Percentiles rank a stretch among this genome's conserved stretches.
Conservation (phyloP, 2,888 invertebrate species). For the Drosophila buzzatii region DNA sequence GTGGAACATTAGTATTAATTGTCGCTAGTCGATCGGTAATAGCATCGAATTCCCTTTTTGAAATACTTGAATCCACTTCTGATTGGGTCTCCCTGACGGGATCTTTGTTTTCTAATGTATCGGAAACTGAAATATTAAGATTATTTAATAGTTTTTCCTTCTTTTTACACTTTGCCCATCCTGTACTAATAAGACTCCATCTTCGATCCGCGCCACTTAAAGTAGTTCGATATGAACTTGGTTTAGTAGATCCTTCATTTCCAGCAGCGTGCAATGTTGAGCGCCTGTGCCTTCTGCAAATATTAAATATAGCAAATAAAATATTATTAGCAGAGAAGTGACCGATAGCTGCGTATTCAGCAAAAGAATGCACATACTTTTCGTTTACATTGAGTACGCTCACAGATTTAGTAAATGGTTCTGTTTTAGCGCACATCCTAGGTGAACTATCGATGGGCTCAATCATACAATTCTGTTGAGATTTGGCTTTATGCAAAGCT, state of each 20-base stretch:
- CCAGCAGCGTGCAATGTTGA: not conserved
- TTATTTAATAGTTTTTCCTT: not conserved
- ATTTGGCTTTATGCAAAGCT: slow-evolving; percentile 8
- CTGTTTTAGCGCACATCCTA: not conserved
- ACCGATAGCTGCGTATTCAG: not conserved
- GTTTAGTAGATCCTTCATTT: not conserved
- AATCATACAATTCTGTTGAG: not conserved
- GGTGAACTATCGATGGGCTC: not conserved
- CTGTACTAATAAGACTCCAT: slow-evolving; percentile 7
- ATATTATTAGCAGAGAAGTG: not conserved
- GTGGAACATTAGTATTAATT: not conserved
- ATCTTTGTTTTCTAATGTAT: not conserved
- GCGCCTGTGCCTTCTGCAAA: not conserved
- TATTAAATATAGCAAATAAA: not conserved
- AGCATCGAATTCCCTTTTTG: slow-evolving; percentile 6
- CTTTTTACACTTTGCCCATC: slow-evolving; percentile 7
- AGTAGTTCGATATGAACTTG: not conserved
- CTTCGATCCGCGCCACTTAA: not conserved
- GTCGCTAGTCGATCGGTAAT: slow-evolving; percentile 3
- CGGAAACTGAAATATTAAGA: not conserved
- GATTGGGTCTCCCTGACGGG: not conserved
- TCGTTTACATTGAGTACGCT: not conserved
- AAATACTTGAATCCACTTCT: not conserved
- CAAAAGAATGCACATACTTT: not conserved
- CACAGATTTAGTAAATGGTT: not conserved